A percentile compares a stretch with the other conserved stretches of the same genome.
Evolutionary conservation across 1,140 invertebrate genomes (phyloP).

Genomic region (Halictus rubicundus): DNA sequence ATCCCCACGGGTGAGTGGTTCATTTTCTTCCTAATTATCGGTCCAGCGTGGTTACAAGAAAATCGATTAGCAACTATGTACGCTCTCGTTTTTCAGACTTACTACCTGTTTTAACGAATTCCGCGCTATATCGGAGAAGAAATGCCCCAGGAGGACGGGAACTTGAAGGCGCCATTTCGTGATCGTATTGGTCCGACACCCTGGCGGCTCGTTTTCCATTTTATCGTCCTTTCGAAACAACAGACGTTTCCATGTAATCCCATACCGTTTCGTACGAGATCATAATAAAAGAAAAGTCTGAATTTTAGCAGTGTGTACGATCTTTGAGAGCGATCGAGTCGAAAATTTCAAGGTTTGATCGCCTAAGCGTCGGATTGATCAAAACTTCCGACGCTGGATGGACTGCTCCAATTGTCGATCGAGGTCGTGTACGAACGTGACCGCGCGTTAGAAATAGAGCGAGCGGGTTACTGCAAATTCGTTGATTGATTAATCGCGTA

Average conservation of each 20-base stretch:
- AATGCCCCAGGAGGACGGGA: background rate
- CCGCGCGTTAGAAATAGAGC: conserved; percentile 15
- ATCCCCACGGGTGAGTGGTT: conserved; percentile 69
- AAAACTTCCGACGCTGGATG: conserved; percentile 24
- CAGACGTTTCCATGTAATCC: conserved; percentile 22
- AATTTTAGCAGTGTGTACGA: background rate
- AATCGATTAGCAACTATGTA: background rate
- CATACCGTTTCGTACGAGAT: conserved; percentile 23
- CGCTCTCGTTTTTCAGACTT: conserved; percentile 50
- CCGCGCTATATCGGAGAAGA: background rate
- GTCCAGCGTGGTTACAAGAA: too few relatives aligned
- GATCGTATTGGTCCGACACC: too few relatives aligned
- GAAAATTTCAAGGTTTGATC: conserved; percentile 21
- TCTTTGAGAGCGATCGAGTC: background rate
- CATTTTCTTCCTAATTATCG: background rate
- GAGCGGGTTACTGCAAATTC: background rate
- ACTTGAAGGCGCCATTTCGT: too few relatives aligned
- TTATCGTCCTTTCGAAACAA: conserved; percentile 20
- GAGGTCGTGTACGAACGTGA: conserved; percentile 48
- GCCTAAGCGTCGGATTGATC: conserved; percentile 15
- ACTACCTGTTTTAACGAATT: conserved; percentile 58
- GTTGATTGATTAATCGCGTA: conserved; percentile 10
- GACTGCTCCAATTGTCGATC: conserved; percentile 46
- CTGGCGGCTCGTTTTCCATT: conserved; percentile 28
- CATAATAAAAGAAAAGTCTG: conserved; percentile 41